Evolutionary conservation across 2,888 invertebrate species (phyloP).

Genomic region (Synergus itoensis): DNA sequence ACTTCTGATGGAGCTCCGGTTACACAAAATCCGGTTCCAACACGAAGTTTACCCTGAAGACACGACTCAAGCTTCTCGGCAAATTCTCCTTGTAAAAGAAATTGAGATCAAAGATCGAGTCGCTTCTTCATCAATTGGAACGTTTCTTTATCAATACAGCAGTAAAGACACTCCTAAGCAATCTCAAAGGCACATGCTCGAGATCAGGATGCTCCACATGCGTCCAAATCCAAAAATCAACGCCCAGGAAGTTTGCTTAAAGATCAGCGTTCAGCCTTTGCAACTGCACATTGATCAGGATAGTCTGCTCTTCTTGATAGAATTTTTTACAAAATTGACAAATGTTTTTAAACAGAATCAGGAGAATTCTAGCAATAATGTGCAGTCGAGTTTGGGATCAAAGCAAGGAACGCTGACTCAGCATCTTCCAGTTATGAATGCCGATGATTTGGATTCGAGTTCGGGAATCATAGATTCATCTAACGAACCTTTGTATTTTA

Average conservation of each 20-base stretch:
- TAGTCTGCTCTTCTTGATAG: conserved; percentile 92
- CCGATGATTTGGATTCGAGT: conserved; percentile 76
- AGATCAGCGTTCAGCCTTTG: conserved; percentile 92
- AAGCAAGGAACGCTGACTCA: conserved; percentile 85
- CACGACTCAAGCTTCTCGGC: conserved; percentile 88
- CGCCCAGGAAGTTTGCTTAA: conserved; percentile 91
- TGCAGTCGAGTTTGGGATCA: conserved; percentile 78
- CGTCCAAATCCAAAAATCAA: conserved; percentile 87
- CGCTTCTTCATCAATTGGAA: conserved; percentile 93
- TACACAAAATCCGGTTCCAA: conserved; percentile 91
- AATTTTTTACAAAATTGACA: conserved; percentile 88
- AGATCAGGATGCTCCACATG: conserved; percentile 90
- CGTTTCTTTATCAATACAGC: conserved; percentile 94
- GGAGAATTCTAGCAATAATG: conserved; percentile 71
- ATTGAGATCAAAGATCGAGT: conserved; percentile 95
- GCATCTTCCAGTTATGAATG: conserved; percentile 88
- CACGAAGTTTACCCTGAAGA: conserved; percentile 92
- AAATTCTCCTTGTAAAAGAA: conserved; percentile 92
- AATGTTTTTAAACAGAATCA: conserved; percentile 66
- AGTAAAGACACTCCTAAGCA: conserved; percentile 89
- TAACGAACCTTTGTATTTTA: conserved; percentile 83
- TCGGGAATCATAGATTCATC: conserved; percentile 78
- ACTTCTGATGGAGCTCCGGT: conserved; percentile 90
- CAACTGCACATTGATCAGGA: conserved; percentile 98
- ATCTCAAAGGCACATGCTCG: conserved; percentile 92